Evolutionary conservation across 2,113 vertebrate genomes (phyloP), one percentile per base, ranked within the genome.

Genomic region (Saiga tatarica): DNA sequence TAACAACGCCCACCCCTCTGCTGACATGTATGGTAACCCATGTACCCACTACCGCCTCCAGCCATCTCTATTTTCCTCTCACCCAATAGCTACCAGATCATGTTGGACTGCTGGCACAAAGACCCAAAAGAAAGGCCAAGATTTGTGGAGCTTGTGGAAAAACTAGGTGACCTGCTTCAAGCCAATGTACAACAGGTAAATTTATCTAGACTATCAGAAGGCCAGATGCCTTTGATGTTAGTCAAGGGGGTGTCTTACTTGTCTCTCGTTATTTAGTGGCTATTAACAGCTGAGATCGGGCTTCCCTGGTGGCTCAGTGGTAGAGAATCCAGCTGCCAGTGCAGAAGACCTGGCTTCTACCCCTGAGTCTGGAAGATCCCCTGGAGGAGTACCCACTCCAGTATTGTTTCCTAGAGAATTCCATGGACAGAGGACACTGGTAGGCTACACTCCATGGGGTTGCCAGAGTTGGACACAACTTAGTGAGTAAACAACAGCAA

Each of bases 81-180:
- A 11, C 28, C 81, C 74, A 2, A 91, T 98, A 99, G 99, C 87
- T 99, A 99, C 94, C 99, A 99, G 98, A 99, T 99, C 88, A 99
- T 99, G 99, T 95, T 99, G 98, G 99, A 99, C 74, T 99, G 99
- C 97, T 99, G 99, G 99, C 99, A 98, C 96, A 98, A 98, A 52
- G 98, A 99, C 57, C 99, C 99, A 9, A 98, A 98, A 0, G 98
- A 99, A 79, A 99, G 99, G 96, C 99, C 99, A 53, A 98, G 99
- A 60, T 99, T 99, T 98, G 99, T 99, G 0, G 97, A 99, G 97
- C 98, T 99, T 36, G 99, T 99, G 98, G 98, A 99, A 97, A 99
- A 98, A 87, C 98, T 99, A 57, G 99, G 99, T 0, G 99, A 99
- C 95, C 97, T 99, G 94, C 99, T 99, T 79, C 99, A 99, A 96